Percentiles rank a stretch among this genome's conserved stretches.
Conservation (phyloP, 2,113 vertebrate genomes). For the Melanostigma gelatinosum region DNA sequence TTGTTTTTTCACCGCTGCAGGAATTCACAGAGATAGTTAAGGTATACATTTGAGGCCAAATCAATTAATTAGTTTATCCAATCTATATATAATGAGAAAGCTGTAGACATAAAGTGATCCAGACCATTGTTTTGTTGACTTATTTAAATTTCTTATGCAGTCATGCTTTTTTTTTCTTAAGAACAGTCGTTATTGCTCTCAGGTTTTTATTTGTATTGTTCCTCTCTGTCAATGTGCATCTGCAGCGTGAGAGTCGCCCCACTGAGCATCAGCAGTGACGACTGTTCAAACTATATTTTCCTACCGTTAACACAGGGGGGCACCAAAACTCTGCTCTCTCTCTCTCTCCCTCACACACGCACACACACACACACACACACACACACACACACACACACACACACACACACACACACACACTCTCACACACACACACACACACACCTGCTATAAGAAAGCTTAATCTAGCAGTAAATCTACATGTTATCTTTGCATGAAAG, state of each 20-base stretch:
- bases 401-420: no score
- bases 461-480: neutral
- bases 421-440: slow-evolving; percentile 8
- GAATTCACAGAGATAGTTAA: neutral
- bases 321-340: slow-evolving; percentile 70
- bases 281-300: slow-evolving; percentile 34
- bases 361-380: slow-evolving; percentile 9
- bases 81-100: neutral
- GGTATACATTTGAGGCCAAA: neutral
- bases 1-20: neutral
- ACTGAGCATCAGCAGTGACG: neutral
- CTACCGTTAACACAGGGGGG: slow-evolving; percentile 76
- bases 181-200: neutral
- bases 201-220: neutral
- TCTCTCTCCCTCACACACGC: slow-evolving; percentile 13
- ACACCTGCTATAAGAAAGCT: neutral
- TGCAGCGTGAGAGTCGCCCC: neutral
- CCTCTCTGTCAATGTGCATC: neutral
- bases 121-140: neutral
- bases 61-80: neutral
- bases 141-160: neutral
- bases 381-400: slow-evolving; percentile 3
- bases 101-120: neutral
- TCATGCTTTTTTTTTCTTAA: neutral
- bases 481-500: neutral